Percentiles rank a stretch among this genome's conserved stretches.
phyloP scores from a whole-genome alignment of 2,888 invertebrate genomes.

The Acanthopleura granulata region DNA sequence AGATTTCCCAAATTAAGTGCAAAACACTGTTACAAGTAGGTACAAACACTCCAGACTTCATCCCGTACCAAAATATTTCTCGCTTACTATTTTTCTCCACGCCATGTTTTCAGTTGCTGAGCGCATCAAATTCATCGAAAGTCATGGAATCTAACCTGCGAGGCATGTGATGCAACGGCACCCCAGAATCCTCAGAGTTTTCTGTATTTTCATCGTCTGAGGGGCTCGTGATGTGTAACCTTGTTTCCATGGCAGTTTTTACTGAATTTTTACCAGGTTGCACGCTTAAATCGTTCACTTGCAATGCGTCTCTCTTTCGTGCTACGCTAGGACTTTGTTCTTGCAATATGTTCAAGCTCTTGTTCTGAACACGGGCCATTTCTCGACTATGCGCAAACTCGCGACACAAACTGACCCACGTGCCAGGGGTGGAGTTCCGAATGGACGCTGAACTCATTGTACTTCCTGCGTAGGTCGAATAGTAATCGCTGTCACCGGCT shows the following conservation, averaged over 20 bases:
- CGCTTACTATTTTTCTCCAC: no score
- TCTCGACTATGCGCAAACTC: not conserved
- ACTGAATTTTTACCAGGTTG: not conserved
- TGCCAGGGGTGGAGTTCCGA: not conserved
- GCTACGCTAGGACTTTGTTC: slow-evolving; percentile 22
- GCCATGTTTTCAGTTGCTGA: not conserved
- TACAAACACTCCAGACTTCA: no score
- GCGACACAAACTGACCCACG: slow-evolving; percentile 4
- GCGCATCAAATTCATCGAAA: slow-evolving; percentile 36
- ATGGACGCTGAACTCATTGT: not conserved
- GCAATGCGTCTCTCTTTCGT: slow-evolving; percentile 28
- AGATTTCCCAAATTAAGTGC: no score
- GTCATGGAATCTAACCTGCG: slow-evolving; percentile 36
- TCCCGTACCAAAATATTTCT: no score
- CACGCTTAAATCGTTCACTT: slow-evolving; percentile 34
- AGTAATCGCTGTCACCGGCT: slow-evolving; percentile 15
- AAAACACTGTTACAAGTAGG: no score
- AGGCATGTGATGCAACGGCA: slow-evolving; percentile 23
- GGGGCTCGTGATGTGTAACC: slow-evolving; percentile 37
- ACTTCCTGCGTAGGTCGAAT: slow-evolving; percentile 20
- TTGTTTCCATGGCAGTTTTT: slow-evolving; percentile 16
- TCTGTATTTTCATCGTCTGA: slow-evolving; percentile 45
- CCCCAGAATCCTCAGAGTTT: slow-evolving; percentile 42
- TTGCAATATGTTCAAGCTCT: not conserved
- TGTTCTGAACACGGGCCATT: not conserved